phyloP scores from a whole-genome alignment of 2,797 vertebrate genomes.

The Pseudochaenichthys georgianus region DNA sequence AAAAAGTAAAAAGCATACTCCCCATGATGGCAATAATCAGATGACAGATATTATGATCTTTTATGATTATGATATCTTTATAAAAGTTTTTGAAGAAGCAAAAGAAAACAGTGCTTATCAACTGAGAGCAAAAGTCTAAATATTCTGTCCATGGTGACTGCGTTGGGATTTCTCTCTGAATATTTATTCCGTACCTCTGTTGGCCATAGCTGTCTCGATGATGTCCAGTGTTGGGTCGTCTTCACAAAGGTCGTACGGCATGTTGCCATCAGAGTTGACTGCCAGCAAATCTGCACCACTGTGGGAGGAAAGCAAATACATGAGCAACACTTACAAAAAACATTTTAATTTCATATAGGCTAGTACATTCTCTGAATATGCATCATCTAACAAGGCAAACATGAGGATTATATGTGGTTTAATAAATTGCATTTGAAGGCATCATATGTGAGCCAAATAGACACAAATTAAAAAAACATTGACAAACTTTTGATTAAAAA shows the following conservation, averaged over 20 bases:
- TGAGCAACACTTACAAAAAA: conserved; percentile 11
- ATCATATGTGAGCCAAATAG: conserved; percentile 10
- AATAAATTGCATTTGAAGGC: neutral
- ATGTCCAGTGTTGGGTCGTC: conserved; percentile 97
- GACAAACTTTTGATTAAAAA: neutral
- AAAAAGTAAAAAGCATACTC: neutral
- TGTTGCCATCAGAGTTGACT: conserved; percentile 97
- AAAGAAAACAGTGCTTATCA: neutral
- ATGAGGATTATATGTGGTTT: neutral
- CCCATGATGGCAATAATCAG: neutral
- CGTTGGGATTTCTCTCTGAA: neutral
- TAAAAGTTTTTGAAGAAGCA: neutral
- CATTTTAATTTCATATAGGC: neutral
- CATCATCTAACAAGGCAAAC: neutral
- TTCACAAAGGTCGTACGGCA: conserved; percentile 98
- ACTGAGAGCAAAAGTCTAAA: neutral
- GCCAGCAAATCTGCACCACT: conserved; percentile 95
- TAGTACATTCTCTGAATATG: conserved; percentile 9
- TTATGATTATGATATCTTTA: neutral
- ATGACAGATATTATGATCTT: conserved; percentile 10
- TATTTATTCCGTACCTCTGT: conserved; percentile 87
- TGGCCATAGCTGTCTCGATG: conserved; percentile 98
- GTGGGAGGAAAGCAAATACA: conserved; percentile 38
- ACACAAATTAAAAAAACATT: neutral
- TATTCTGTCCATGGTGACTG: conserved; percentile 1